Base-by-base conservation (phyloP, 1,140 invertebrate genomes). In the Amphibalanus amphitrite region DNA sequence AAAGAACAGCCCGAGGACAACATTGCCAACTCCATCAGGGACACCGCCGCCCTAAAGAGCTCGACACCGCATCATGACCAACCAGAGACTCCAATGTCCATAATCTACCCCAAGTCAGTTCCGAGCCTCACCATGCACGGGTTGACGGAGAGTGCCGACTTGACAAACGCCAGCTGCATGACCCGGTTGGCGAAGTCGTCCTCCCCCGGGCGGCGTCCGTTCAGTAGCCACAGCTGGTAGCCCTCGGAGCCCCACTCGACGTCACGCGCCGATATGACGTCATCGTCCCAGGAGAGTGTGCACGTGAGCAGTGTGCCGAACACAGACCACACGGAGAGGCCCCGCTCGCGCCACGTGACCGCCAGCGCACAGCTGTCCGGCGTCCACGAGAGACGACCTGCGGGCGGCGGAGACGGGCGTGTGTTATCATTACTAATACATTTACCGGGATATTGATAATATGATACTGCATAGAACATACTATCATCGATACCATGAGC, bases 241-340 rank as follows among this genome's bases (percentile, higher is more conserved):
- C 97, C 97, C 84, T 99, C 96, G n/a, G 92, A 88, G 20, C 93
- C 94, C 93, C 96, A 99, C 82, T 98, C 95, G 87, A 65, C 6
- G 26, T 65, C 20, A 23, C 10, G 3, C 6, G 26, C 64, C 6
- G 64, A 6, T 25, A 26, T 6, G 3, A 38, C 23, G 25, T 70
- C 67, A 65, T 92, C 91, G 81, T 94, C 91, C 92, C 92, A 93
- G 72, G 88, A 89, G 28, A 97, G 82, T 25, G 91, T 92, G 79
- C 92, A 97, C 80, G 93, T 87, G n/a, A 98, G 83, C 64, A 97
- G 82, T 28, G 93, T 87, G 23, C 95, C 95, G 82, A 97, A 97
- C 26, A 94, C 95, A 79, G 92, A 95, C 94, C 95, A 97, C 69
- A 97, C 81, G 0, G 92, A 90, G 70, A 97, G 83, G 3, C 94